Base-by-base conservation (phyloP, 2,797 vertebrate genomes). In the Stomatorhinus walkeri region DNA sequence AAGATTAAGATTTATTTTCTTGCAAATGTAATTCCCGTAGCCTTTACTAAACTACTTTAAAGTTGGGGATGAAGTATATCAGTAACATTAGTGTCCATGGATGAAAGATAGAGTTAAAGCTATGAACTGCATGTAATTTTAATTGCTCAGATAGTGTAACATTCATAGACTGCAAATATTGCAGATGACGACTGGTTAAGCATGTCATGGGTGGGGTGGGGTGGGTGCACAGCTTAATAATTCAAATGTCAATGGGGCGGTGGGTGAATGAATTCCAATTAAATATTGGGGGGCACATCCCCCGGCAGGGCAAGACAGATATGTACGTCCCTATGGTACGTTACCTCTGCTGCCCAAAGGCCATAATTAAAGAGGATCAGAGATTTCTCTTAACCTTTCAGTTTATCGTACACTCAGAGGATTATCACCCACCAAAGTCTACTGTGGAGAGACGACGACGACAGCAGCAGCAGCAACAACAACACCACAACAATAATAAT, bases 401-500 rank as follows among this genome's bases (percentile, higher is more conserved):
- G 87, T 85, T 87, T 85, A 68, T 85, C 19, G 64, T 88, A 54
- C 72, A 54, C 51, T 52, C 68, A 68, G 19, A 85, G 85, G 68
- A 79, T 22, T n/a, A 88, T 89, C 51, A 59, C 83, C 48, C 24
- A 79, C 5, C 7, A 49, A 32, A 72, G 76, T 87, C 51, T 56
- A 24, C 5, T 0, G 24, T 48, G 32, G 32, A 61, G 14, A 19
- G 32, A 76, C 4, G 2, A 56, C 1, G 1, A 56, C 52, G 0
- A 54, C 54, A 0, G 28, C 1, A 10, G 9, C 52, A 1, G 19
- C 54, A 0, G 28, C 1, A 10, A 24, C 1, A 9, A 61, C 1
- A 8, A 24, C 3, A 24, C 1, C 3, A 24, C 1, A 9, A 61
- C 1, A 8, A 24, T 10, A 24, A 64, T 48, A 6, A 51, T 51